Percentiles rank a stretch among this genome's conserved stretches.
Evolutionary conservation across 2,797 vertebrate genomes (phyloP).

Genomic region (Vireo griseus): DNA sequence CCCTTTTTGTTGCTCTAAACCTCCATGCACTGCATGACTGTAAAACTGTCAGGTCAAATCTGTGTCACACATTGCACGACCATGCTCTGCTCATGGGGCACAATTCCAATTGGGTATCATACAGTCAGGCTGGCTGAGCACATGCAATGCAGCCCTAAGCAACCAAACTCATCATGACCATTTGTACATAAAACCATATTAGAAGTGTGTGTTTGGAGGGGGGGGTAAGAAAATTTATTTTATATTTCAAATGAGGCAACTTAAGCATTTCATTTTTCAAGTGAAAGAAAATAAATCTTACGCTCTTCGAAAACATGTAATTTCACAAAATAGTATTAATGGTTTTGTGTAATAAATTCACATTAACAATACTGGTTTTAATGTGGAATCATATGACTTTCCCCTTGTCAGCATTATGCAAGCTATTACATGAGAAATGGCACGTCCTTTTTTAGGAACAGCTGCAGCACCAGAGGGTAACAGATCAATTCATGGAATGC

Average conservation of each 20-base stretch:
- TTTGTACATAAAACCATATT: slow-evolving; percentile 34
- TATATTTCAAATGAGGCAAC: neutral
- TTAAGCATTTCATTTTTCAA: neutral
- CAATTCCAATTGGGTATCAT: slow-evolving; percentile 23
- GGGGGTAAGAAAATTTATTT: neutral
- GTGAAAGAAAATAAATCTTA: neutral
- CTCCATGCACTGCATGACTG: neutral
- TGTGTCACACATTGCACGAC: slow-evolving; percentile 3
- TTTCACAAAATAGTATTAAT: neutral
- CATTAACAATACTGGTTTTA: neutral
- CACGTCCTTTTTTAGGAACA: neutral
- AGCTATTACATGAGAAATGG: neutral
- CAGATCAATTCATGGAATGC: neutral
- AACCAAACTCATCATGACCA: slow-evolving; percentile 29
- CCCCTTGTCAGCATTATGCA: neutral
- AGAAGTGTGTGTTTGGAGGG: neutral
- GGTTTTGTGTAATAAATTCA: neutral
- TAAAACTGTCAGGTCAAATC: slow-evolving; percentile 73
- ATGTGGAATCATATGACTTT: neutral
- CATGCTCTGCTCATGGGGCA: neutral
- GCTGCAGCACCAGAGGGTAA: neutral
- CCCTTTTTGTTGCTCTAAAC: slow-evolving; percentile 36
- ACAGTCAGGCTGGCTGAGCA: slow-evolving; percentile 54
- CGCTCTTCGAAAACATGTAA: neutral
- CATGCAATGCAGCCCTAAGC: slow-evolving; percentile 29